phyloP scores from a whole-genome alignment of 2,113 vertebrate species.

The Raja brachyura region DNA sequence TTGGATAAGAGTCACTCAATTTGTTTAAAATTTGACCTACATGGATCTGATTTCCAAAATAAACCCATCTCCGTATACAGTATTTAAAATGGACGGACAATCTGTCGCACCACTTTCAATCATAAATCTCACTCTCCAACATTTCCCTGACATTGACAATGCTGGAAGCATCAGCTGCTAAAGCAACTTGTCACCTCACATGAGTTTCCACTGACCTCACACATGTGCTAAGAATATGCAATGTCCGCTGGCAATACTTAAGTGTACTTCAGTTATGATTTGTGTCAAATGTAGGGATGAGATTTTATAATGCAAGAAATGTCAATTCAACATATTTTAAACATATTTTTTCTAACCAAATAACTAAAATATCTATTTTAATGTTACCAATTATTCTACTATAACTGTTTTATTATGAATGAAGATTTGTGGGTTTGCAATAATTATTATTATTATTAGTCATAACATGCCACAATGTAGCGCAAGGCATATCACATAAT shows the following conservation, averaged over 20 bases:
- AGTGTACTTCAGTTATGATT: not conserved
- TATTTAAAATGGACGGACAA: not conserved
- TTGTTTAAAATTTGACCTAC: slow-evolving; percentile 14
- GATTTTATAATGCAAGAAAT: not conserved
- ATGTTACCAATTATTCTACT: not conserved
- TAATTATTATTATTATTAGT: slow-evolving; percentile 19
- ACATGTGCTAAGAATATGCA: not conserved
- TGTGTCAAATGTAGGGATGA: not conserved
- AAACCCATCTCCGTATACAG: not conserved
- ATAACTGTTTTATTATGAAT: not conserved
- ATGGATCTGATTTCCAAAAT: slow-evolving; percentile 15
- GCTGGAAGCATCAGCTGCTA: not conserved
- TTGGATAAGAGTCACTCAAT: not conserved
- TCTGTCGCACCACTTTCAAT: not conserved
- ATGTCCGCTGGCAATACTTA: not conserved
- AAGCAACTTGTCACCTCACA: not conserved
- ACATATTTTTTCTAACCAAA: not conserved
- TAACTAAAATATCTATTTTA: not conserved
- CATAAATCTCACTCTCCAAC: not conserved
- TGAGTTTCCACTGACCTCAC: not conserved
- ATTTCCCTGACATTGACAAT: not conserved
- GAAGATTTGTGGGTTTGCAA: slow-evolving; percentile 7
- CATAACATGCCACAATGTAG: slow-evolving; percentile 12
- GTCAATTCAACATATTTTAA: not conserved
- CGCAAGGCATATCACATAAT: not conserved